Conservation (phyloP, 2,888 invertebrate genomes). For the Orgyia antiqua region DNA sequence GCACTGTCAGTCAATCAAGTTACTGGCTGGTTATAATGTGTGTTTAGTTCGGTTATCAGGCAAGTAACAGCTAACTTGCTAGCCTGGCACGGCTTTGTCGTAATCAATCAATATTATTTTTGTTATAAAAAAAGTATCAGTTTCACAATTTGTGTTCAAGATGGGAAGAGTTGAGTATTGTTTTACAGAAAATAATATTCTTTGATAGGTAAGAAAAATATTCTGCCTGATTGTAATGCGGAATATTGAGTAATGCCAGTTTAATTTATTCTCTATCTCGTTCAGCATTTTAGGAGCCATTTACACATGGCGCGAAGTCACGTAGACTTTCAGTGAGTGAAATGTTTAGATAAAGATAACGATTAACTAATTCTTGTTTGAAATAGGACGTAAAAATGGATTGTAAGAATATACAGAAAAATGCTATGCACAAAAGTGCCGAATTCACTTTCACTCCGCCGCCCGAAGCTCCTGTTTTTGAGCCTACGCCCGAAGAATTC, state of each 20-base stretch:
- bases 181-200: not conserved
- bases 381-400: conserved; percentile 44
- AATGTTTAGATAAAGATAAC: conserved; percentile 25
- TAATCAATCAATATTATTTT: conserved; percentile 24
- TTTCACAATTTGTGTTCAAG: conserved; percentile 10
- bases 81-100: conserved; percentile 15
- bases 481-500: conserved; percentile 85
- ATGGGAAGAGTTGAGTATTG: not conserved
- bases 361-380: conserved; percentile 10
- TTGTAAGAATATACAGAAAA: conserved; percentile 70
- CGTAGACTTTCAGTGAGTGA: conserved; percentile 51
- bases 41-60: conserved; percentile 6
- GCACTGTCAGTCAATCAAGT: conserved; percentile 26
- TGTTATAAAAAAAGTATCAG: conserved; percentile 6
- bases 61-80: conserved; percentile 6
- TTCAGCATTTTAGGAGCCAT: conserved; percentile 59
- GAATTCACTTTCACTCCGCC: conserved; percentile 73
- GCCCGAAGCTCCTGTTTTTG: conserved; percentile 84
- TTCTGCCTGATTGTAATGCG: too few species aligned
- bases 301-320: conserved; percentile 74
- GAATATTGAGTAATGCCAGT: conserved; percentile 19
- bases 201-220: not conserved
- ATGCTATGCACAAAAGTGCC: conserved; percentile 72
- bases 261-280: conserved; percentile 23
- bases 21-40: conserved; percentile 24